A percentile compares a stretch with the other conserved stretches of the same genome.
Evolutionary conservation across 2,888 invertebrate genomes (phyloP).

Genomic region (Deilephila porcellus): DNA sequence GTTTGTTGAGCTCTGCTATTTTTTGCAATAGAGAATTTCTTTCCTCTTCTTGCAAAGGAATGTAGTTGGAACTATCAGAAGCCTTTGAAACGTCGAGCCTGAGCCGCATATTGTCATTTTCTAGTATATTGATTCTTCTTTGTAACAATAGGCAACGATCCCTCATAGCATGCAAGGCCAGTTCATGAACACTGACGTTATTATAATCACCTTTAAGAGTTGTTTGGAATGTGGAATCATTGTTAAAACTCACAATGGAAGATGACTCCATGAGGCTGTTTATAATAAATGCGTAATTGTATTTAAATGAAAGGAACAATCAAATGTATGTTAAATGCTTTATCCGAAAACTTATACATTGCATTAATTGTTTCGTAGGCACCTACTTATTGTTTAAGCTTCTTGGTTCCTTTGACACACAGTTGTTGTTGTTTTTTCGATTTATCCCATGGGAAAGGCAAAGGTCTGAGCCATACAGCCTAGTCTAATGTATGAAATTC

Average conservation of each 20-base stretch:
- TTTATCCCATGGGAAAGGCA: too few relatives aligned
- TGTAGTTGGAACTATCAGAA: conserved; percentile 59
- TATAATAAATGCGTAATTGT: not conserved
- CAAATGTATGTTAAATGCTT: not conserved
- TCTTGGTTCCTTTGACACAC: too few relatives aligned
- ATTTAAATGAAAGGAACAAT: not conserved
- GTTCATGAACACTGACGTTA: conserved; percentile 87
- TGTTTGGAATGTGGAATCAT: conserved; percentile 76
- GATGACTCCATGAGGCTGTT: conserved; percentile 69
- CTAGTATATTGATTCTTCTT: conserved; percentile 87
- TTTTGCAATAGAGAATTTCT: conserved; percentile 83
- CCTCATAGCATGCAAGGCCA: conserved; percentile 92
- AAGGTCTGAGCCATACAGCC: too few relatives aligned
- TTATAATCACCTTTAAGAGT: conserved; percentile 72
- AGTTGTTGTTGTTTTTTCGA: too few relatives aligned
- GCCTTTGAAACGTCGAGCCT: conserved; percentile 68
- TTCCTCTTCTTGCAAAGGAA: conserved; percentile 75
- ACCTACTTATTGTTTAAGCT: too few relatives aligned
- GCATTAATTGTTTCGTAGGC: too few relatives aligned
- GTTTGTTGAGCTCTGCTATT: conserved; percentile 88
- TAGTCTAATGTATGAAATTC: too few relatives aligned
- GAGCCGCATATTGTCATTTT: conserved; percentile 90
- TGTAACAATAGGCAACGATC: conserved; percentile 92
- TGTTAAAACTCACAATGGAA: conserved; percentile 79
- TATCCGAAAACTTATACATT: too few relatives aligned